Evolutionary conservation across 2,113 vertebrate genomes (phyloP), one percentile per base, ranked within the genome.

Genomic region (Menidia beryllina): DNA sequence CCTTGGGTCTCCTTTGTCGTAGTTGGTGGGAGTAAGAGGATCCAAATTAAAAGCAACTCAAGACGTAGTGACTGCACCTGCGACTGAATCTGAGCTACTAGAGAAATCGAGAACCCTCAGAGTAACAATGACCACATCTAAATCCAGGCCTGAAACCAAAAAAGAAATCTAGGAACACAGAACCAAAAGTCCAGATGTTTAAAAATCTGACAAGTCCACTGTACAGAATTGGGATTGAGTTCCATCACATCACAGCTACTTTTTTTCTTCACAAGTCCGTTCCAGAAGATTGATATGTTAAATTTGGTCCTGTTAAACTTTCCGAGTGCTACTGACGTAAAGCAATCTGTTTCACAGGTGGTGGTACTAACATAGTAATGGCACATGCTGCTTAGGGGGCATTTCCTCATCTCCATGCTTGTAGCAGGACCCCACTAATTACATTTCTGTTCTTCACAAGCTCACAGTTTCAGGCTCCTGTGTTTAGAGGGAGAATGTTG

Each of bases 351-450:
- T 27, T 39, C 1, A 39, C 23, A 7, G 1, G 14, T 24, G 0
- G 14, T 62, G 61, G n/a, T n/a, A 57, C 64, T 52, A 21, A 38
- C 65, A 41, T 53, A 47, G 45, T 30, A 26, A 38, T 74, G 47
- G 3, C 26, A 74, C 75, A 67, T 69, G 68, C 24, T 43, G 20
- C n/a, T 51, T 30, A 0, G 52, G 14, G 7, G 5, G 13, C 43
- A 3, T 11, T 38, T 47, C 41, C 21, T 38, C 11, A 45, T 65
- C 51, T 50, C 27, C 61, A 20, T 36, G 72, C 34, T 52, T 70
- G 55, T 90, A 30, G 34, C 87, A 79, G 60, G 14, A 4, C 34
- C 0, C 7, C 65, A 89, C 80, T 93, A 92, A 90, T 92, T 88
- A 69, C 62, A 66, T 17, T 43, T 30, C 54, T 73, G 64, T 7